phyloP scores from a whole-genome alignment of 2,113 vertebrate genomes.

The Callithrix jacchus region DNA sequence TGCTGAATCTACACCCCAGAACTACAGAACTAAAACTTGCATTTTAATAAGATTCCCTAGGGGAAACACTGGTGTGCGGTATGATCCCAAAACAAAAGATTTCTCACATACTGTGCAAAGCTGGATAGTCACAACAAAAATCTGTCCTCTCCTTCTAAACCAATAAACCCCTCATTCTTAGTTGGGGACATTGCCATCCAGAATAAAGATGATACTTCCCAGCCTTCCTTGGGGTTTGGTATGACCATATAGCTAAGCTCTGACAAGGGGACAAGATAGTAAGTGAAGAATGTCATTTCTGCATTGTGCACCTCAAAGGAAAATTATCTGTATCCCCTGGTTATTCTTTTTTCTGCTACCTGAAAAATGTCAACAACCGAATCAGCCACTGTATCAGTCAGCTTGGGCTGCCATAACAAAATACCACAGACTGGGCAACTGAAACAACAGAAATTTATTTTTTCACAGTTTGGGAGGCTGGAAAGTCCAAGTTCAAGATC shows the following conservation, averaged over 20 bases:
- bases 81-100: background rate
- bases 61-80: background rate
- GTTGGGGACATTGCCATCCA: no score
- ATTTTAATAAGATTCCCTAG: background rate
- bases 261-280: background rate
- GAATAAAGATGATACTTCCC: background rate
- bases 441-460: no score
- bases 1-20: background rate
- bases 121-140: background rate
- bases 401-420: background rate
- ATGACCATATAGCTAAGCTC: no score
- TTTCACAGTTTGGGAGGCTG: no score
- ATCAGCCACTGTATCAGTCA: background rate
- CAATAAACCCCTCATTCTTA: background rate
- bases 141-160: background rate
- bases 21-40: background rate
- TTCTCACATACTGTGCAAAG: background rate
- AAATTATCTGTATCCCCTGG: background rate
- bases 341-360: background rate
- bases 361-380: background rate
- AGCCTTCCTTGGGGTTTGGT: background rate
- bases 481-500: background rate
- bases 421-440: no score
- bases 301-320: background rate
- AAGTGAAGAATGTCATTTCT: background rate